Evolutionary conservation across 2,113 vertebrate genomes (phyloP), one percentile per base, ranked within the genome.

Genomic region (Tenebrosternarchus preto): DNA sequence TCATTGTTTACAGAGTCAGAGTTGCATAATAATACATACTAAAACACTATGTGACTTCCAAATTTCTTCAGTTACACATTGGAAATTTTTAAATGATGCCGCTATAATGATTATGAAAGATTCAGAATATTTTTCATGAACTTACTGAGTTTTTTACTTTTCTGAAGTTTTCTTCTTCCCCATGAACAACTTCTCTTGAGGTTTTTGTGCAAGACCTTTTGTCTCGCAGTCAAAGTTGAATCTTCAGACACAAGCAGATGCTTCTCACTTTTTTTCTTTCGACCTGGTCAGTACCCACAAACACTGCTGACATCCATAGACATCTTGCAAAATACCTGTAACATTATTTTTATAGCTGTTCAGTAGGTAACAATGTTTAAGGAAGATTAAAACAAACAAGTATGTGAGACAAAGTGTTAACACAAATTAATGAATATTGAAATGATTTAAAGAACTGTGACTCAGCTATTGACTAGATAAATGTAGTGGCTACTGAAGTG

Each of bases 341-440:
- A 39, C 83, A 82, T 59, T 39, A 77, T 86, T 87, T 88, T 86
- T 79, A 70, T 82, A 87, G 83, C 84, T 88, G 88, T 81, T 50
- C 61, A 71, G 80, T 85, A 86, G 88, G 84, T 74, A 3, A 53
- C 5, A 29, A 73, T 33, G 53, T 70, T 83, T 66, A 2, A 50
- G 56, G 25, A 50, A 71, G 29, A 81, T 50, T 24, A 46, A 72
- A 60, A 24, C 61, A 70, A 67, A 36, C 27, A 29, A 64, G 25
- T 6, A 16, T 46, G n/a, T 15, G 24, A 72, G 8, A 72, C 11
- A 16, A 12, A 24, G 4, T 12, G 69, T 24, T n/a, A 50, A 39
- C 17, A 29, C 33, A 36, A 36, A 36, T 36, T 36, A 36, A 15
- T 63, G 27, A 22, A 63, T 2, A 61, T 2, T 12, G 8, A 63